These are phyloP conservation scores for Urophycis tenuis DNA, from an alignment of 2,797 vertebrate genomes.

Conservation along the genomic window DNA sequence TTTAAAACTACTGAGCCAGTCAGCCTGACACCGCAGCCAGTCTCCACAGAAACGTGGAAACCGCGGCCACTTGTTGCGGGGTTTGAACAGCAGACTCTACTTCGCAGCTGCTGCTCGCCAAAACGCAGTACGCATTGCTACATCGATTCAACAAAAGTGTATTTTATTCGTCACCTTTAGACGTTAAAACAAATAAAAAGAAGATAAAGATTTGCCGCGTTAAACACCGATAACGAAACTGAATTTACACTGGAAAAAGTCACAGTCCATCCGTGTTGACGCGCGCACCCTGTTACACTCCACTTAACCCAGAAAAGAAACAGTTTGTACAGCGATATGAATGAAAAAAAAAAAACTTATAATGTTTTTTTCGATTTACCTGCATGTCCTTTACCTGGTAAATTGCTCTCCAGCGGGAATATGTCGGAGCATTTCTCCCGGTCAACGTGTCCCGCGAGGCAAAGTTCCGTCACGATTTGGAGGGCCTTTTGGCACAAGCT, in stretches of 20 bases:
- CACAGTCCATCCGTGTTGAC: no score
- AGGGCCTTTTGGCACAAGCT: constrained; percentile 93
- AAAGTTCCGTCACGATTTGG: constrained; percentile 92
- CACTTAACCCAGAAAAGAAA: not conserved
- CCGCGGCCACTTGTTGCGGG: not conserved
- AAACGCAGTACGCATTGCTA: not conserved
- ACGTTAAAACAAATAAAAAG: not conserved
- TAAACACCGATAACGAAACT: not conserved
- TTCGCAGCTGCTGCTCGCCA: not conserved
- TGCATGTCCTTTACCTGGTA: constrained; percentile 81
- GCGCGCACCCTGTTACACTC: not conserved
- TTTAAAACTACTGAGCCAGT: no score
- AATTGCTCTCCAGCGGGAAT: constrained; percentile 80
- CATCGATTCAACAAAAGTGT: not conserved
- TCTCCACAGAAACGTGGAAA: no score
- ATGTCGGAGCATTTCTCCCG: constrained; percentile 90
- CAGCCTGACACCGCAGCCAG: no score
- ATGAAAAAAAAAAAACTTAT: not conserved
- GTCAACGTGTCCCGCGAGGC: constrained; percentile 87
- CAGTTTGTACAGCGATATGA: no score
- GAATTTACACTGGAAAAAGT: not conserved
- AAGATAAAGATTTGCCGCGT: not conserved
- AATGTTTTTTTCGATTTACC: constrained; percentile 69
- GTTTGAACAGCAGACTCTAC: not conserved
- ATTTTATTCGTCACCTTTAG: not conserved